Percentiles rank a stretch among this genome's conserved stretches.
These are phyloP conservation scores for Muschampia plurimacula DNA, from an alignment of 2,888 invertebrate genomes.

Conservation along the genomic window DNA sequence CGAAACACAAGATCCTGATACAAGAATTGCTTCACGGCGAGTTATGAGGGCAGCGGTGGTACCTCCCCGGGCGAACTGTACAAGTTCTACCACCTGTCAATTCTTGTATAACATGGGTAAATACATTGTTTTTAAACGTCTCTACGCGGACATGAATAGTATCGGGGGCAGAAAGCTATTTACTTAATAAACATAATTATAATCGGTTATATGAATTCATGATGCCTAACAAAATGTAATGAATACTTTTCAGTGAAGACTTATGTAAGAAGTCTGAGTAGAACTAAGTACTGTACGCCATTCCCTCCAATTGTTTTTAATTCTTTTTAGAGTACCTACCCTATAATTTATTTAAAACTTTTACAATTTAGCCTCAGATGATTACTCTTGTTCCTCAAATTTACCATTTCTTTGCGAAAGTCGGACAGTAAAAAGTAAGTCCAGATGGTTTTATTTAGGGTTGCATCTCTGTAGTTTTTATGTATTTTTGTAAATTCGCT, in stretches of 20 bases:
- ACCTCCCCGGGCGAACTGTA: too few species aligned
- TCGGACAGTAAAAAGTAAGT: slow-evolving; percentile 37
- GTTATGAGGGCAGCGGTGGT: too few species aligned
- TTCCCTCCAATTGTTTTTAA: slow-evolving; percentile 34
- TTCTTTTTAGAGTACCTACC: slow-evolving; percentile 35
- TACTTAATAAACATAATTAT: too few species aligned
- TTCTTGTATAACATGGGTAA: too few species aligned
- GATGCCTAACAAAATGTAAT: neutral
- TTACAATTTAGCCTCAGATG: slow-evolving; percentile 39
- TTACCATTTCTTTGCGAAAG: slow-evolving; percentile 36
- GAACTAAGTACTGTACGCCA: neutral
- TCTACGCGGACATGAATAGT: too few species aligned
- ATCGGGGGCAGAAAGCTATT: too few species aligned
- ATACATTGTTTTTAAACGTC: too few species aligned
- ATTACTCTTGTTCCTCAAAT: slow-evolving; percentile 40
- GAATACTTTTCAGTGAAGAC: neutral
- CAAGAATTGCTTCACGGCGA: too few species aligned
- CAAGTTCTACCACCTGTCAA: too few species aligned
- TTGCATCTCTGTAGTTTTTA: neutral
- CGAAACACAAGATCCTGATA: too few species aligned
- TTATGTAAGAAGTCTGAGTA: neutral
- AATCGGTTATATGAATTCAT: too few species aligned
- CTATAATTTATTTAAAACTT: slow-evolving; percentile 40
- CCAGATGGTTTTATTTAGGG: slow-evolving; percentile 35
- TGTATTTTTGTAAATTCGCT: too few species aligned